phyloP scores from a whole-genome alignment of 1,140 invertebrate species.

The Lepidurus packardi region DNA sequence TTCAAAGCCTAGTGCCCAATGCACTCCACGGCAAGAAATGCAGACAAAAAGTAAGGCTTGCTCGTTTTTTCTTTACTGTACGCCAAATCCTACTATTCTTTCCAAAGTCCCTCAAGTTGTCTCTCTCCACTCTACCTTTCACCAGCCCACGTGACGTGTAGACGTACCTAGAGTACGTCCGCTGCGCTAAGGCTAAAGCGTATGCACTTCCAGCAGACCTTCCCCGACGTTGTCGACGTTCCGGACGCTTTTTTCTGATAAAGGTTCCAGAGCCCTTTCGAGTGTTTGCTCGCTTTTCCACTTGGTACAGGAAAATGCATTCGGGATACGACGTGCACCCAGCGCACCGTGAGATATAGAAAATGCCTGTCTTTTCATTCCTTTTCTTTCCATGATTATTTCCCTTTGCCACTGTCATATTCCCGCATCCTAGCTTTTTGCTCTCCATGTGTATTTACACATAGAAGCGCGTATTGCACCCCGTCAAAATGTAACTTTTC shows the following conservation, averaged over 20 bases:
- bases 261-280: background rate
- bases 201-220: background rate
- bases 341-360: background rate
- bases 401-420: too few relatives aligned
- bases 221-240: constrained; percentile 8
- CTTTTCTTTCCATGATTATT: too few relatives aligned
- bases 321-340: background rate
- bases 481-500: too few relatives aligned
- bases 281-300: constrained; percentile 15
- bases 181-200: background rate
- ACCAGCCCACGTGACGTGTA: background rate
- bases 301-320: constrained; percentile 5
- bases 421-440: too few relatives aligned
- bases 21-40: background rate
- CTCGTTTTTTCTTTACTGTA: background rate
- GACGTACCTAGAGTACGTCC: background rate
- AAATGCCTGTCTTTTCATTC: background rate
- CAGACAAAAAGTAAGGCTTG: background rate
- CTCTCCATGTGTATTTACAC: too few relatives aligned
- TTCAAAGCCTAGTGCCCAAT: background rate
- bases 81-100: constrained; percentile 4
- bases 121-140: background rate
- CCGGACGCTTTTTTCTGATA: background rate
- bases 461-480: too few relatives aligned
- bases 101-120: background rate